Evolutionary conservation across 1,140 invertebrate genomes (phyloP).

Genomic region (Diprion similis): DNA sequence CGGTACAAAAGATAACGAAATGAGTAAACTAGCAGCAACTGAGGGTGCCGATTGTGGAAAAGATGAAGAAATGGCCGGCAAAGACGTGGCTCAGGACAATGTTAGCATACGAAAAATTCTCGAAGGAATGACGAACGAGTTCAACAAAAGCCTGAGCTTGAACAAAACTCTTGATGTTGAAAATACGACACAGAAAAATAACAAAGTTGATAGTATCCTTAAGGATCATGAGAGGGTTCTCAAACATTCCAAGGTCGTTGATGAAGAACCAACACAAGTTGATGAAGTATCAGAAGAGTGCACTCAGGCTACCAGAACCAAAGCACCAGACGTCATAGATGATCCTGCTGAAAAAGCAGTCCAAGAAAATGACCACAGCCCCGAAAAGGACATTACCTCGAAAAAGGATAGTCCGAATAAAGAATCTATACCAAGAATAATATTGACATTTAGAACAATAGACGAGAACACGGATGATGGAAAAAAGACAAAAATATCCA

Average conservation of each 20-base stretch:
- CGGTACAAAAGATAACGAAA: background rate
- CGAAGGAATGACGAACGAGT: slow-evolving; percentile 61
- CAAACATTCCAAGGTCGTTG: background rate
- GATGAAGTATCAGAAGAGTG: background rate
- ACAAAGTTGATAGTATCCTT: background rate
- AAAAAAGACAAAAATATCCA: slow-evolving; percentile 57
- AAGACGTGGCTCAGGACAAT: slow-evolving; percentile 45
- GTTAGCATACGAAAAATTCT: slow-evolving; percentile 59
- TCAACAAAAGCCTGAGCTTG: slow-evolving; percentile 50
- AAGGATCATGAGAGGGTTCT: background rate
- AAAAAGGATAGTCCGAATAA: slow-evolving; percentile 42
- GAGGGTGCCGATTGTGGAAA: slow-evolving; percentile 15
- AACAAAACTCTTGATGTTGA: background rate
- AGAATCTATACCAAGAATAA: slow-evolving; percentile 51
- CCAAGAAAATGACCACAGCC: slow-evolving; percentile 24
- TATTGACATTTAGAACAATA: slow-evolving; percentile 58
- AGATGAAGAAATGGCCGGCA: slow-evolving; percentile 44
- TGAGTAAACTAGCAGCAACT: background rate
- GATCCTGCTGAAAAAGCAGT: background rate
- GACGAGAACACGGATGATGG: slow-evolving; percentile 58
- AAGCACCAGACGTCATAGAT: background rate
- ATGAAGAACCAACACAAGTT: background rate
- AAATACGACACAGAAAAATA: background rate
- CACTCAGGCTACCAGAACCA: slow-evolving; percentile 21
- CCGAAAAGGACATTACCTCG: slow-evolving; percentile 25